phyloP scores from a whole-genome alignment of 2,113 vertebrate genomes.

The Ranitomeya imitator region DNA sequence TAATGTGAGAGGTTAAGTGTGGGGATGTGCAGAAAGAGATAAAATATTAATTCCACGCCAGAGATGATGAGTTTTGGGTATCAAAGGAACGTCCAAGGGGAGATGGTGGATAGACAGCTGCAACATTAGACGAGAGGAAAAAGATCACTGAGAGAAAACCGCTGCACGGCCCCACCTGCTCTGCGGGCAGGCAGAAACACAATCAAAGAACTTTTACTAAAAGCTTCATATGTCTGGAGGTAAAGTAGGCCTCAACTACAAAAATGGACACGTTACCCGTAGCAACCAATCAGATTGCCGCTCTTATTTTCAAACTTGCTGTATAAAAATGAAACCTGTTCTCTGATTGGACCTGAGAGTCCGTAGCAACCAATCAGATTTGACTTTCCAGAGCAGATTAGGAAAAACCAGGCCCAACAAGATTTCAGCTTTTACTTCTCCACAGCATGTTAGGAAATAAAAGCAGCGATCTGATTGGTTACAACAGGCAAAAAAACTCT shows the following conservation, averaged over 20 bases:
- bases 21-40: constrained; percentile 20
- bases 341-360: not conserved
- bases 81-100: constrained; percentile 13
- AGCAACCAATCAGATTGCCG: not conserved
- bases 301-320: not conserved
- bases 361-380: not conserved
- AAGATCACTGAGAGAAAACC: not conserved
- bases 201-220: not conserved
- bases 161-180: not conserved
- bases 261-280: not conserved
- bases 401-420: no score
- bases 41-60: constrained; percentile 29
- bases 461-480: not conserved
- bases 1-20: constrained; percentile 43
- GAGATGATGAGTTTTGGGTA: constrained; percentile 39
- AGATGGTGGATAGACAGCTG: constrained; percentile 9
- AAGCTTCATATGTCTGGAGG: not conserved
- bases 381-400: not conserved
- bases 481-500: not conserved
- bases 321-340: not conserved
- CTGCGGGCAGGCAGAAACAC: not conserved
- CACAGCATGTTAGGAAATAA: not conserved
- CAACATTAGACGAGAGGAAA: not conserved
- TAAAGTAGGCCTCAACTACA: not conserved
- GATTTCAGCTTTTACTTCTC: no score